Base-by-base conservation (phyloP, 2,888 invertebrate genomes). In the Leptogaster cylindrica region DNA sequence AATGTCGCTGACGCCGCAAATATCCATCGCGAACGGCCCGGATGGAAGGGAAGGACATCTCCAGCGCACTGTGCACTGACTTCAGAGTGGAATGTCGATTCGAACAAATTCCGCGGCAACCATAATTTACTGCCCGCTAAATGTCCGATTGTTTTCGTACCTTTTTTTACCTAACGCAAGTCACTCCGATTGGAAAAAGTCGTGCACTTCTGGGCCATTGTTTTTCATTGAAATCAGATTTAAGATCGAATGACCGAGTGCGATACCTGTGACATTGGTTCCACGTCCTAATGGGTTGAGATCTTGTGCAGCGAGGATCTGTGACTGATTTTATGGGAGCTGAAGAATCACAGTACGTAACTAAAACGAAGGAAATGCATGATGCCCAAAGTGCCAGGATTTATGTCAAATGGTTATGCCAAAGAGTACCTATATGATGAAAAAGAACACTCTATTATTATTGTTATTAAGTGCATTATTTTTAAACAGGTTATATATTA, bases 191-290 rank as follows among this genome's bases (percentile, higher is more conserved):
- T n/a, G 16, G 18, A n/a, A 27, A 65, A 64, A 65, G 51, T 65
- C 65, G 65, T 65, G 65, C 52, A 28, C 14, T 27, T 41, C 44
- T 41, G 41, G 25, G 23, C 65, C 52, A 65, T 65, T 65, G 65
- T 65, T 51, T 65, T 52, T 52, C 20, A 36, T n/a, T 33, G 27
- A 65, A 52, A 65, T 65, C 51, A n/a, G n/a, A n/a, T n/a, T n/a
- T n/a, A 28, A 65, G 52, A 65, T 65, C 65, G 44, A 52, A 16
- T 20, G 28, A 18, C 36, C 14, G 31, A 65, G 65, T 52, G 51
- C 52, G 65, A 65, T 65, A 50, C 50, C 36, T 50, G 31, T 28
- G 63, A 31, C 36, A 58, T 36, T 23, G 36, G 33, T 7, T 16
- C 25, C 16, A n/a, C n/a, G n/a, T n/a, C n/a, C n/a, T n/a, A n/a